Evolutionary conservation across 2,113 vertebrate species (phyloP).

Genomic region (Nesoenas mayeri): DNA sequence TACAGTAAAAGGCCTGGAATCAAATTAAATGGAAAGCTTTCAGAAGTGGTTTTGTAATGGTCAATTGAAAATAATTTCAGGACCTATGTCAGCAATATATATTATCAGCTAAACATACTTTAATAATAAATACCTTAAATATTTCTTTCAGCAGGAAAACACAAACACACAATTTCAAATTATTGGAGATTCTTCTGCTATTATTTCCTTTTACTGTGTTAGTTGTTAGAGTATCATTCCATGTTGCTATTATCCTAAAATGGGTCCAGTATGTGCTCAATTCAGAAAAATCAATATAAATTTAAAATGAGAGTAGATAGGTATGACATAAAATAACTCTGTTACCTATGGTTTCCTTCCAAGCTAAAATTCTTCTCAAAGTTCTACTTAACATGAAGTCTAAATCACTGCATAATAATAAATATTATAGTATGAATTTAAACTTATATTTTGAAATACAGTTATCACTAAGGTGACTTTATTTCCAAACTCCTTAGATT

Average conservation of each 20-base stretch:
- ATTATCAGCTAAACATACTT: neutral
- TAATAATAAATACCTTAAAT: neutral
- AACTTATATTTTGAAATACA: neutral
- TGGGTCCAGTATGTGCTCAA: neutral
- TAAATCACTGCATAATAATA: neutral
- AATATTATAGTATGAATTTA: neutral
- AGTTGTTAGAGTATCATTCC: neutral
- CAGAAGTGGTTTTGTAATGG: neutral
- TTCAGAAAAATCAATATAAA: neutral
- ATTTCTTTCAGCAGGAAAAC: neutral
- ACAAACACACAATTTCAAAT: neutral
- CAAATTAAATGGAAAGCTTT: neutral
- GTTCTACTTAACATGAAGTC: neutral
- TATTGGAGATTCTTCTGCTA: neutral
- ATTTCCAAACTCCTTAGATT: neutral
- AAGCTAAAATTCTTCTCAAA: neutral
- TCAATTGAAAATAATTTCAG: neutral
- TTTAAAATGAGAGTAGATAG: neutral
- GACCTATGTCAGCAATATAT: neutral
- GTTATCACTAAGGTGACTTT: neutral
- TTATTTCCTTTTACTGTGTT: neutral
- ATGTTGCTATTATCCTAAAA: neutral
- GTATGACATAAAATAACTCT: neutral
- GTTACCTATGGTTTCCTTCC: neutral
- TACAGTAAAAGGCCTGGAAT: neutral